These are phyloP conservation scores for Hypsopygia costalis DNA, from an alignment of 2,888 invertebrate species.

Conservation along the genomic window DNA sequence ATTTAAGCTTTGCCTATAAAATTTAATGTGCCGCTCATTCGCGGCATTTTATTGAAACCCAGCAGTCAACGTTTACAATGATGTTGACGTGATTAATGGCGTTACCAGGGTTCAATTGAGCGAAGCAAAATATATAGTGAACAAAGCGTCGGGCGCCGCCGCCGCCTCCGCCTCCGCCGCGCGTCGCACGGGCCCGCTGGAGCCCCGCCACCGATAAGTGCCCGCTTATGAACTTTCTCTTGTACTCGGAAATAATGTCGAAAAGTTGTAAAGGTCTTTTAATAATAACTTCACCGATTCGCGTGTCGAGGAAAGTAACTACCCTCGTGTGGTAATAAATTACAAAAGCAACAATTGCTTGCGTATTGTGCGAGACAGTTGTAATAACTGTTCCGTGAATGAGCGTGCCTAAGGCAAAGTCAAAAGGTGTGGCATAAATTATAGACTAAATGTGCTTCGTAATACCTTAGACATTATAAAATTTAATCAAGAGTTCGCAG, in stretches of 20 bases:
- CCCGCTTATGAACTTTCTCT: conserved; percentile 40
- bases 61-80: conserved; percentile 35
- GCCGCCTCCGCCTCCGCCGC: conserved; percentile 19
- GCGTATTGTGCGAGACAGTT: neutral
- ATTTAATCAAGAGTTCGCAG: too few relatives aligned
- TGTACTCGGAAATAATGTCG: conserved; percentile 47
- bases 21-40: too few relatives aligned
- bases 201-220: conserved; percentile 26
- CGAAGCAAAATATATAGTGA: conserved; percentile 39
- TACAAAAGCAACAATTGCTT: conserved; percentile 15
- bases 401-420: too few relatives aligned
- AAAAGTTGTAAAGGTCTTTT: conserved; percentile 48
- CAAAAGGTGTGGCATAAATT: too few relatives aligned
- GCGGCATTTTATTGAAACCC: conserved; percentile 32
- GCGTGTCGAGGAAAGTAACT: conserved; percentile 30
- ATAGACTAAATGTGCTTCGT: too few relatives aligned
- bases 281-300: conserved; percentile 48
- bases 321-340: conserved; percentile 18
- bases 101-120: conserved; percentile 41
- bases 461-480: too few relatives aligned
- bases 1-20: too few relatives aligned
- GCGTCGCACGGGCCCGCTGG: conserved; percentile 1
- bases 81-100: conserved; percentile 49
- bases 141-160: conserved; percentile 15
- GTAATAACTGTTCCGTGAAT: too few relatives aligned